Percentiles rank a stretch among this genome's conserved stretches.
Conservation (phyloP, 1,140 invertebrate species). For the Brachionus plicatilis region DNA sequence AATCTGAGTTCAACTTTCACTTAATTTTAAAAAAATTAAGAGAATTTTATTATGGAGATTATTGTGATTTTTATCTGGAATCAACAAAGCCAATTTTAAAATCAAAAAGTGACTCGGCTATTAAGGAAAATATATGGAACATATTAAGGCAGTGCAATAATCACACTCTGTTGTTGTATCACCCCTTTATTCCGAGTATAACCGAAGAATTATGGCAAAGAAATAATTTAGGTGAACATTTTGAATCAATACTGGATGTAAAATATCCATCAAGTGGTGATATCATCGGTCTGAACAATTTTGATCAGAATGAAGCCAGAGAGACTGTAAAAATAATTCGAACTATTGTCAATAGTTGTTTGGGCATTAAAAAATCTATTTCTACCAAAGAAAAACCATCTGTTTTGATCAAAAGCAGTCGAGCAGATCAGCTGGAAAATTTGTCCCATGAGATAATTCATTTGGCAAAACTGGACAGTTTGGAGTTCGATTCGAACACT, state of each 20-base stretch:
- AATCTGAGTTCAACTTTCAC: not conserved
- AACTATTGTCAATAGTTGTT: not conserved
- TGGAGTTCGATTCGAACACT: not conserved
- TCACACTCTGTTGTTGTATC: not conserved
- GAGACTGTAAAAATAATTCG: not conserved
- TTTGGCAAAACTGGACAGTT: not conserved
- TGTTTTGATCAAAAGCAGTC: not conserved
- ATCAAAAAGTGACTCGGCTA: not conserved
- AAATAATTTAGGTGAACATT: not conserved
- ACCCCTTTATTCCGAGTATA: slow-evolving; percentile 23
- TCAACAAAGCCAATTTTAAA: slow-evolving; percentile 49
- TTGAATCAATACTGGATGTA: not conserved
- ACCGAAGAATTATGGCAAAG: slow-evolving; percentile 34
- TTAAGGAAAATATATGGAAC: slow-evolving; percentile 1
- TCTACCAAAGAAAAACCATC: not conserved
- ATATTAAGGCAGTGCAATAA: not conserved
- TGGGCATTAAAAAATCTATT: not conserved
- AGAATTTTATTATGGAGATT: slow-evolving; percentile 29
- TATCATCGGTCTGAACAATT: not conserved
- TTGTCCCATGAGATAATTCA: not conserved
- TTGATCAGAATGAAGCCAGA: not conserved
- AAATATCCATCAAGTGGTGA: not conserved
- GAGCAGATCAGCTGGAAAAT: not conserved
- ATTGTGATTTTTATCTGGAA: slow-evolving; percentile 91
- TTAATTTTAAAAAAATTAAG: slow-evolving; percentile 5